Conservation (phyloP, 2,797 vertebrate species). For the Microchirus variegatus region DNA sequence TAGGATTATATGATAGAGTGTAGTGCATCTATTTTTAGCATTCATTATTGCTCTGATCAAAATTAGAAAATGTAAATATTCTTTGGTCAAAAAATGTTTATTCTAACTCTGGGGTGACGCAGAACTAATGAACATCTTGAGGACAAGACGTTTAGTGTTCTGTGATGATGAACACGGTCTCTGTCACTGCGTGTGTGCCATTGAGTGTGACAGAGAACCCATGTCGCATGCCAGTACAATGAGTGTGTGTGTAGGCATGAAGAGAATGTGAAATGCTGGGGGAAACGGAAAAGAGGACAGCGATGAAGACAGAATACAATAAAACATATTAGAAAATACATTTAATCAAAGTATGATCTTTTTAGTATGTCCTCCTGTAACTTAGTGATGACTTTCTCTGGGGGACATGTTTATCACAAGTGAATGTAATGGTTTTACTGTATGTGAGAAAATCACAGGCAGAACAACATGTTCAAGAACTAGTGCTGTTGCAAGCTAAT, state of each 20-base stretch:
- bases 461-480: too few relatives aligned
- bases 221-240: conserved; percentile 44
- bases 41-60: too few relatives aligned
- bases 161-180: conserved; percentile 16
- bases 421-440: too few relatives aligned
- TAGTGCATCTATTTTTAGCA: too few relatives aligned
- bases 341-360: neutral
- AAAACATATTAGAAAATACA: conserved; percentile 2
- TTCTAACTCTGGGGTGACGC: conserved; percentile 9
- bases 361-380: neutral
- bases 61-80: neutral
- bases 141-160: too few relatives aligned
- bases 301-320: conserved; percentile 5
- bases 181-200: conserved; percentile 21
- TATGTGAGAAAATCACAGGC: too few relatives aligned
- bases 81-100: conserved; percentile 9
- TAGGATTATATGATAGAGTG: too few relatives aligned
- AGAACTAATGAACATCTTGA: conserved; percentile 19
- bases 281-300: conserved; percentile 23
- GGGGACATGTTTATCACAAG: too few relatives aligned
- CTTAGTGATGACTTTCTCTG: too few relatives aligned
- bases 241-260: conserved; percentile 47
- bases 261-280: conserved; percentile 49
- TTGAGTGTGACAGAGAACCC: conserved; percentile 22
- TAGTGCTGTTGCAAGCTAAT: too few relatives aligned